These are phyloP conservation scores for Parthenolecanium corni DNA, from an alignment of 2,888 invertebrate genomes.

Conservation along the genomic window DNA sequence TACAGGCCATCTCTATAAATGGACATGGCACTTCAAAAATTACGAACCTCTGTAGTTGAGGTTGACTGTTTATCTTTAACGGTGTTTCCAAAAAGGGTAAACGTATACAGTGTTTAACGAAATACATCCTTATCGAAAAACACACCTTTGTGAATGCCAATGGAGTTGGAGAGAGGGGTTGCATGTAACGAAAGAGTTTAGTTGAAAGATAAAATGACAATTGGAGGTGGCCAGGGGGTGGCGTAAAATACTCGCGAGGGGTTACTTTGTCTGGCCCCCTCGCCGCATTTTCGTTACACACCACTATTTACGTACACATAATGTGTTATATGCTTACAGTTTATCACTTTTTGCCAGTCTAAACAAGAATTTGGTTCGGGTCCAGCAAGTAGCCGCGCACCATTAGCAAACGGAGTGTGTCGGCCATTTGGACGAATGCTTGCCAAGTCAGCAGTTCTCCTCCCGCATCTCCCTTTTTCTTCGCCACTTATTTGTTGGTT, in stretches of 20 bases:
- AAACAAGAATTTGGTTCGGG: constrained; percentile 33
- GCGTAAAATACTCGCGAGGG: too few relatives aligned
- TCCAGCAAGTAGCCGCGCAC: constrained; percentile 31
- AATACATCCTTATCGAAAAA: constrained; percentile 20
- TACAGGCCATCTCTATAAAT: too few relatives aligned
- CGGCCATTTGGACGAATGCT: constrained; percentile 29
- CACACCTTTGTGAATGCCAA: constrained; percentile 8
- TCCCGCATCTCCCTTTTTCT: constrained; percentile 21
- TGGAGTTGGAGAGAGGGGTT: neutral
- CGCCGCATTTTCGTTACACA: neutral
- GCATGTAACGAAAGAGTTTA: constrained; percentile 17
- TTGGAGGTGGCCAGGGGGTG: neutral
- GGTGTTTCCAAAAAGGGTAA: neutral
- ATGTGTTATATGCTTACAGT: constrained; percentile 26
- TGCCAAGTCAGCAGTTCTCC: constrained; percentile 29
- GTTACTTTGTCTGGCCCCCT: too few relatives aligned
- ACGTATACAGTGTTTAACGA: constrained; percentile 15
- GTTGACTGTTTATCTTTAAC: constrained; percentile 23
- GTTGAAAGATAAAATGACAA: constrained; percentile 26
- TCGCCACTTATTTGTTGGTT: constrained; percentile 22
- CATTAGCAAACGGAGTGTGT: constrained; percentile 29
- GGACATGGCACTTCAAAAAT: too few relatives aligned
- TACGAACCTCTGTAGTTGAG: too few relatives aligned
- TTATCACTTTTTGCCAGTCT: constrained; percentile 33
- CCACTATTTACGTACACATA: constrained; percentile 1